phyloP scores from a whole-genome alignment of 2,797 vertebrate genomes.

The Chromobotia macracanthus region DNA sequence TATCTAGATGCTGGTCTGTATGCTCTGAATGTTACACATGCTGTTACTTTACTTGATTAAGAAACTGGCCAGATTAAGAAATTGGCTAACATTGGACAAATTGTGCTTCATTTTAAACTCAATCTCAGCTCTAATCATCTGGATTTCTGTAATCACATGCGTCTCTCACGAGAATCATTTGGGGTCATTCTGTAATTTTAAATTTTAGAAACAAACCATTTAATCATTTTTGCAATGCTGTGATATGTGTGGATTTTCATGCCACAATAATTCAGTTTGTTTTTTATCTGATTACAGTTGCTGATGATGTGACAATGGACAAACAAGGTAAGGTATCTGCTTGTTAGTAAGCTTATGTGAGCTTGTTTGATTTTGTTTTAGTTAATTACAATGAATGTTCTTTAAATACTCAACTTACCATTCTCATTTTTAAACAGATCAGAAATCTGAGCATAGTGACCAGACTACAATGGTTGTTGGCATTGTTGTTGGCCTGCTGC shows the following conservation, averaged over 20 bases:
- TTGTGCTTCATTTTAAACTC: background rate
- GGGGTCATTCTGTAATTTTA: background rate
- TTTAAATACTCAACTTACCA: background rate
- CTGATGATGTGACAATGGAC: constrained; percentile 75
- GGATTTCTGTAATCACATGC: constrained; percentile 1
- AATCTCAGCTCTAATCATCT: background rate
- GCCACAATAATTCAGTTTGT: constrained; percentile 67
- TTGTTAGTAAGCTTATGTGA: constrained; percentile 45
- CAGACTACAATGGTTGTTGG: constrained; percentile 90
- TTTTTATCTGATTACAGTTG: constrained; percentile 84
- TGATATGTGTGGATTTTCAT: constrained; percentile 58
- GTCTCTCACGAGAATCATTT: background rate
- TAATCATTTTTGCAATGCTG: background rate
- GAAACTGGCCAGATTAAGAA: background rate
- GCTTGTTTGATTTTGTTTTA: constrained; percentile 59
- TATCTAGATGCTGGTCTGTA: constrained; percentile 78
- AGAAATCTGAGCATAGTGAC: constrained; percentile 70
- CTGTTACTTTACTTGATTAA: constrained; percentile 65
- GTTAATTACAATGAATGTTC: constrained; percentile 14
- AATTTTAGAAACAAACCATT: background rate
- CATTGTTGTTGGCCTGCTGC: constrained; percentile 87
- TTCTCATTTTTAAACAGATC: constrained; percentile 62
- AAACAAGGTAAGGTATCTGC: constrained; percentile 77
- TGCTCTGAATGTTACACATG: constrained; percentile 59
- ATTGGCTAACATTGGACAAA: background rate